Conservation (phyloP, 2,113 vertebrate species). For the Phainopepla nitens region DNA sequence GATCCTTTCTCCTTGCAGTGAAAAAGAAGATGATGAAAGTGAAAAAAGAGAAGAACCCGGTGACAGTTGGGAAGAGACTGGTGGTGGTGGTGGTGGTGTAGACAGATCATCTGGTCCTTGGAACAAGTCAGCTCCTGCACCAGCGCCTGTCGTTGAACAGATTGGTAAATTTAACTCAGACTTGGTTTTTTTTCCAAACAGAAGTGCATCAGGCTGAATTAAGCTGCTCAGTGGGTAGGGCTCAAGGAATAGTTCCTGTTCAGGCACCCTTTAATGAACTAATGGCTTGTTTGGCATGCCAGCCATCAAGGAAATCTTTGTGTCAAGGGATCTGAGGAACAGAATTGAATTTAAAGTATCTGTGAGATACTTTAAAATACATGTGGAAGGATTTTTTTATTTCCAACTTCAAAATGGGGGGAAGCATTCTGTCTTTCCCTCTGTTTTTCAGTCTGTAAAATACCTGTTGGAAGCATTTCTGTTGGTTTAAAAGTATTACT, state of each 20-base stretch:
- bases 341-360: background rate
- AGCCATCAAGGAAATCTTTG: background rate
- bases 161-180: slow-evolving; percentile 74
- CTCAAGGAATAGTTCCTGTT: background rate
- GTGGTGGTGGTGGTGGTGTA: slow-evolving; percentile 69
- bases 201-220: background rate
- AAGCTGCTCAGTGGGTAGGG: background rate
- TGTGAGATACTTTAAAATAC: background rate
- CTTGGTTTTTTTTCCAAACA: background rate
- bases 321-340: background rate
- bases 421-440: background rate
- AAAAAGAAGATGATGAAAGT: slow-evolving; percentile 92
- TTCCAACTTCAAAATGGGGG: accelerated
- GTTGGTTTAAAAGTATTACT: background rate
- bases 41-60: slow-evolving; percentile 90
- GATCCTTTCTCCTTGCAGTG: slow-evolving; percentile 66
- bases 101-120: slow-evolving; percentile 92
- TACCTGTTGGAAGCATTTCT: background rate
- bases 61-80: slow-evolving; percentile 87
- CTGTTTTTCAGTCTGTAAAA: background rate
- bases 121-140: slow-evolving; percentile 87
- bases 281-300: background rate
- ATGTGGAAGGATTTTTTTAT: background rate
- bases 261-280: background rate
- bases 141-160: slow-evolving; percentile 71